Evolutionary conservation across 1,140 invertebrate genomes (phyloP).

Genomic region (Rhopalosiphum maidis): DNA sequence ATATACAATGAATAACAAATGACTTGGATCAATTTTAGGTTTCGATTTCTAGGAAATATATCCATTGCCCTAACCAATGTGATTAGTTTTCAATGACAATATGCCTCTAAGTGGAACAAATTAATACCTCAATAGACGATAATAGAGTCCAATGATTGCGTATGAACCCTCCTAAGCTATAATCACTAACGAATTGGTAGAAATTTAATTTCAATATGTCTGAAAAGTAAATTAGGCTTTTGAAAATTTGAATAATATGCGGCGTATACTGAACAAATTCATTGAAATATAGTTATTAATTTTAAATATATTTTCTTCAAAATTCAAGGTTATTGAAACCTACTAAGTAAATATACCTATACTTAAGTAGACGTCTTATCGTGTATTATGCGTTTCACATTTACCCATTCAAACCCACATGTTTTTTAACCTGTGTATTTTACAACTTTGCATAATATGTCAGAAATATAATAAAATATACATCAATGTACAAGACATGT

Average conservation of each 20-base stretch:
- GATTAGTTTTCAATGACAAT: neutral
- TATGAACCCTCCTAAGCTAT: neutral
- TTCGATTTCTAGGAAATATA: neutral
- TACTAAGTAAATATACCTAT: constrained; percentile 5
- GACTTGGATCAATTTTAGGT: neutral
- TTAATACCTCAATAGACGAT: neutral
- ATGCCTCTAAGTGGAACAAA: neutral
- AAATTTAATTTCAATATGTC: neutral
- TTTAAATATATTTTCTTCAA: neutral
- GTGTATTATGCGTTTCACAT: neutral
- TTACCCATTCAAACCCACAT: neutral
- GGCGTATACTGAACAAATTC: neutral
- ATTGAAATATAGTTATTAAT: neutral
- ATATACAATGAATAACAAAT: constrained; percentile 1
- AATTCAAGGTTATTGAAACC: constrained; percentile 32
- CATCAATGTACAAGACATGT: neutral
- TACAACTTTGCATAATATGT: neutral
- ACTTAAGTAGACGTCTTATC: neutral
- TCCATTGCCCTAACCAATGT: neutral
- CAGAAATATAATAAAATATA: neutral
- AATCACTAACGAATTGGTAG: neutral
- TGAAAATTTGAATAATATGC: neutral
- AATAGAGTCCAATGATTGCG: neutral
- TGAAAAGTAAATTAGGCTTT: neutral
- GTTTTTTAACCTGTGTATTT: neutral